These are phyloP conservation scores for Alloplasta piceator DNA, from an alignment of 2,888 invertebrate species.

Conservation along the genomic window DNA sequence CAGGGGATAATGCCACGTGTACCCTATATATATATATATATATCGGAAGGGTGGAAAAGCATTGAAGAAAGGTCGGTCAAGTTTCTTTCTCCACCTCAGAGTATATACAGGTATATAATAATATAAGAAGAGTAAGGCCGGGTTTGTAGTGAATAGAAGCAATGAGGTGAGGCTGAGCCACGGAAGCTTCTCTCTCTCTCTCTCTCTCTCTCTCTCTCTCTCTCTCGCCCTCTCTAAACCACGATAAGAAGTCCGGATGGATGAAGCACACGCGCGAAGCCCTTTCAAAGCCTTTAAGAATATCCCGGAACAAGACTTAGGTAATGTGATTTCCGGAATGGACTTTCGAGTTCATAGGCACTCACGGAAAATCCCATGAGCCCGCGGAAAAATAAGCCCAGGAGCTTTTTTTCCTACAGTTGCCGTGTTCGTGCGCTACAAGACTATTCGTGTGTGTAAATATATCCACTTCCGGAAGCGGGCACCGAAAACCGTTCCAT, in stretches of 20 bases:
- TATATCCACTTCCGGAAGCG: constrained; percentile 4
- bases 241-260: constrained; percentile 31
- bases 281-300: constrained; percentile 62
- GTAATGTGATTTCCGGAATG: constrained; percentile 66
- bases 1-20: constrained; percentile 51
- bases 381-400: constrained; percentile 46
- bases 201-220: constrained; percentile 2
- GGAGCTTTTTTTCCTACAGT: constrained; percentile 42
- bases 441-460: neutral
- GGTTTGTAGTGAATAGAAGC: constrained; percentile 49
- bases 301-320: constrained; percentile 61
- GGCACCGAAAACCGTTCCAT: constrained; percentile 35
- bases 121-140: constrained; percentile 9
- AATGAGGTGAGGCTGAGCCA: constrained; percentile 51
- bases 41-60: constrained; percentile 13
- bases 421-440: neutral
- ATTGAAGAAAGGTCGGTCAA: constrained; percentile 41
- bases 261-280: constrained; percentile 49
- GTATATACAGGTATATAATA: constrained; percentile 1
- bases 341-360: constrained; percentile 64
- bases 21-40: constrained; percentile 29
- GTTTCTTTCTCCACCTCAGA: constrained; percentile 15
- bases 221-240: neutral
- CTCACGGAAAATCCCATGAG: constrained; percentile 61
- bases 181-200: constrained; percentile 8